Evolutionary conservation across 2,888 invertebrate genomes (phyloP).

Genomic region (Plagiodera versicolora): DNA sequence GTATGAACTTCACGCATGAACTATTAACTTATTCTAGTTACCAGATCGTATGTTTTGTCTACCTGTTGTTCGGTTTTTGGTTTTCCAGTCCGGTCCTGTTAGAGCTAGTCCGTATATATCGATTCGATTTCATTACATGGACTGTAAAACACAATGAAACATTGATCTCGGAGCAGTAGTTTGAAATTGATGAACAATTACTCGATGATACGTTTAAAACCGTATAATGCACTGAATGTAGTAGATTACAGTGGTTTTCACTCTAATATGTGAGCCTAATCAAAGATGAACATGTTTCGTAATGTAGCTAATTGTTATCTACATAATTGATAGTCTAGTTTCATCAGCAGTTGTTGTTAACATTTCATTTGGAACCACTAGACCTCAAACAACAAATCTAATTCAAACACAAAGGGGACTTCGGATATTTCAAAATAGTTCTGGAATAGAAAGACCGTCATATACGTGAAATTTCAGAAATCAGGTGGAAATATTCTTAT

Average conservation of each 20-base stretch:
- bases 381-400: too few relatives aligned
- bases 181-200: neutral
- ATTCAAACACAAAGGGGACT: too few relatives aligned
- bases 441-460: too few relatives aligned
- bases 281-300: neutral
- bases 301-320: neutral
- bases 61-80: neutral
- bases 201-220: neutral
- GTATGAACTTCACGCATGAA: too few relatives aligned
- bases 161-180: constrained; percentile 16
- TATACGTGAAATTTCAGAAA: too few relatives aligned
- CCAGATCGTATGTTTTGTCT: too few relatives aligned
- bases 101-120: constrained; percentile 37
- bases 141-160: constrained; percentile 19
- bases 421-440: too few relatives aligned
- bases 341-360: neutral
- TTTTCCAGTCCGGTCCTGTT: neutral
- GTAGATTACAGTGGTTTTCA: neutral
- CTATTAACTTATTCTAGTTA: too few relatives aligned
- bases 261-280: neutral
- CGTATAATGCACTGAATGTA: neutral
- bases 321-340: neutral
- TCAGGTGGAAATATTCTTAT: too few relatives aligned
- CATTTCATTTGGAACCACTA: neutral
- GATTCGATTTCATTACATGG: constrained; percentile 33